A percentile compares a stretch with the other conserved stretches of the same genome.
phyloP scores from a whole-genome alignment of 2,797 vertebrate species.

The Gobionotothen gibberifrons region DNA sequence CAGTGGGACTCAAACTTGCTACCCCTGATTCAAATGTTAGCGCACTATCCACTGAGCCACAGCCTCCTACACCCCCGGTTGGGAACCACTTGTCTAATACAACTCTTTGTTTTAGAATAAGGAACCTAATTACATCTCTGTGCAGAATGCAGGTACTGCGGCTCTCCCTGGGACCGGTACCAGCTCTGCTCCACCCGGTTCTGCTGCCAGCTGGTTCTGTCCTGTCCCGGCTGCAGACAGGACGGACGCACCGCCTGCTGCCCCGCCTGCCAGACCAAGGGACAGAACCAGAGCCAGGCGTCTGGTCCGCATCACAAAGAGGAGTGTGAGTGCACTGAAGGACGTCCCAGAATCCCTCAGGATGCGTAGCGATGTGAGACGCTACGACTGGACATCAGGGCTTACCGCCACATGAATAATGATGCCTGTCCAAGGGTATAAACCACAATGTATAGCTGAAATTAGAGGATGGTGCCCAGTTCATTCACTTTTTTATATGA shows the following conservation, averaged over 20 bases:
- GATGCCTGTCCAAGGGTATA: not conserved
- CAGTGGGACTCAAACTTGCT: too few relatives aligned
- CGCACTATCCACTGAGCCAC: too few relatives aligned
- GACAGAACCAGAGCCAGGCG: slow-evolving; percentile 32
- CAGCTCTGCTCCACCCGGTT: slow-evolving; percentile 89
- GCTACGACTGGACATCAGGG: not conserved
- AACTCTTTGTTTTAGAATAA: not conserved
- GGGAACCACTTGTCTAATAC: not conserved
- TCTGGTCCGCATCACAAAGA: slow-evolving; percentile 80
- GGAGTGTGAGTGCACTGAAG: slow-evolving; percentile 93
- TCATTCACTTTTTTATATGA: slow-evolving; percentile 6
- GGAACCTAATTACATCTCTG: not conserved
- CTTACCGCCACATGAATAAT: not conserved
- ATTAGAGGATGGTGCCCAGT: not conserved
- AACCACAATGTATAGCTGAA: not conserved
- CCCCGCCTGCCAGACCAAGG: slow-evolving; percentile 89
- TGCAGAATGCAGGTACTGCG: slow-evolving; percentile 93
- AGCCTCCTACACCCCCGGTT: too few relatives aligned
- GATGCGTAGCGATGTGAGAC: slow-evolving; percentile 67
- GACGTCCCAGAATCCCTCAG: slow-evolving; percentile 87
- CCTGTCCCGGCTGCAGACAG: slow-evolving; percentile 86
- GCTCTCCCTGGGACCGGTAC: slow-evolving; percentile 92
- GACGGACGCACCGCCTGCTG: slow-evolving; percentile 92
- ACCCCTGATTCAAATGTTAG: too few relatives aligned
- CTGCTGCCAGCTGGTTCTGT: slow-evolving; percentile 94